These are phyloP conservation scores for Apodemus agrarius DNA, from an alignment of 2,797 vertebrate genomes.

Conservation along the genomic window DNA sequence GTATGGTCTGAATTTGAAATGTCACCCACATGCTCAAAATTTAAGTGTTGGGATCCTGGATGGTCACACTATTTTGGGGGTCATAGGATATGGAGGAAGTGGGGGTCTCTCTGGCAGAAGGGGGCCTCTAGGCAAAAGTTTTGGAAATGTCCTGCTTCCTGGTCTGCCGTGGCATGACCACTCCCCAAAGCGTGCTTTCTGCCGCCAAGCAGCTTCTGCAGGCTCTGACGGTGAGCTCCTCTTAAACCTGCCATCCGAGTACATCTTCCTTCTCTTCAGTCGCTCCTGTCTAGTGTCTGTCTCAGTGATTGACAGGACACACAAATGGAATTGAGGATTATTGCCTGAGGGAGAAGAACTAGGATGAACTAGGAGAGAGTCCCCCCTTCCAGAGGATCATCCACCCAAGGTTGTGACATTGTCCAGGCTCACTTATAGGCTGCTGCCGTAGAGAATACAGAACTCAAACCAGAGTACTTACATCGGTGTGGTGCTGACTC, in stretches of 20 bases:
- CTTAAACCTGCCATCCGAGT: not conserved
- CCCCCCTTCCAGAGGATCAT: not conserved
- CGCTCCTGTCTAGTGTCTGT: not conserved
- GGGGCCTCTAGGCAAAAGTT: too few relatives aligned
- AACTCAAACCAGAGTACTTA: not conserved
- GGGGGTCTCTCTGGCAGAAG: not conserved
- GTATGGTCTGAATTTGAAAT: not conserved
- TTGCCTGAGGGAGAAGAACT: not conserved
- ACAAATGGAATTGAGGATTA: not conserved
- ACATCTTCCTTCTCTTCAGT: not conserved
- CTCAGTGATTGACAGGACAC: not conserved
- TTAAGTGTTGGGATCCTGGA: not conserved
- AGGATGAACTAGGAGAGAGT: not conserved
- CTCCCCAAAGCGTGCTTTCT: not conserved
- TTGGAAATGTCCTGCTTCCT: not conserved
- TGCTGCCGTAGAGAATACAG: not conserved
- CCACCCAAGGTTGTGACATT: not conserved
- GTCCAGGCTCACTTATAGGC: not conserved
- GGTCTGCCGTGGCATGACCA: not conserved
- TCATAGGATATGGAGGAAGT: not conserved
- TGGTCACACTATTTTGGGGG: not conserved
- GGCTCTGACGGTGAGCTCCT: not conserved
- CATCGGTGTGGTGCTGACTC: not conserved
- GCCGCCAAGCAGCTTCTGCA: not conserved
- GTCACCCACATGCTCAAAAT: not conserved